Conservation (phyloP, 1,140 invertebrate species). For the Drosophila tropicalis region DNA sequence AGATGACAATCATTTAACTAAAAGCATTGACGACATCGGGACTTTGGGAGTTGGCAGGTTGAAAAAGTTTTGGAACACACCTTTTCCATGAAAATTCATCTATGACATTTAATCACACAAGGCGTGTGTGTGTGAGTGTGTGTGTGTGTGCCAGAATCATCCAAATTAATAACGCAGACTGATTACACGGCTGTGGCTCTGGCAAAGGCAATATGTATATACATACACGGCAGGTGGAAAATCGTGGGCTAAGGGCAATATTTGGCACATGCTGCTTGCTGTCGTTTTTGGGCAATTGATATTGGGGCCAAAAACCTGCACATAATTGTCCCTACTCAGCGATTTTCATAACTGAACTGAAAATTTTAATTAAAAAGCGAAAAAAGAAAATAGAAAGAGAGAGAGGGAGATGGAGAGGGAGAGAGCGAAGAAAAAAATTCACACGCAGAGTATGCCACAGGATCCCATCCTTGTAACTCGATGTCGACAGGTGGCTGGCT, state of each 20-base stretch:
- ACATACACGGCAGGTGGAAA: too few species aligned
- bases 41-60: too few species aligned
- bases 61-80: too few species aligned
- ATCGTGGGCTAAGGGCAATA: background rate
- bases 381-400: background rate
- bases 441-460: background rate
- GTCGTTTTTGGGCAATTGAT: slow-evolving; percentile 4
- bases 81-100: too few species aligned
- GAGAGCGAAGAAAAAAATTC: background rate
- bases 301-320: slow-evolving; percentile 5
- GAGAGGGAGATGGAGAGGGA: too few species aligned
- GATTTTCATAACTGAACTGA: slow-evolving; percentile 12
- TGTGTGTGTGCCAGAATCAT: too few species aligned
- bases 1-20: too few species aligned
- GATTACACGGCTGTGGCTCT: background rate
- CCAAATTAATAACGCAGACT: too few species aligned
- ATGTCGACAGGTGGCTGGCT: slow-evolving; percentile 3
- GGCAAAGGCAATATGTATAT: background rate
- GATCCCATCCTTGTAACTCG: background rate
- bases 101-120: too few species aligned
- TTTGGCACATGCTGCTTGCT: slow-evolving; percentile 6
- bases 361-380: slow-evolving; percentile 15
- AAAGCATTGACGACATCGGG: too few species aligned
- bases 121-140: too few species aligned
- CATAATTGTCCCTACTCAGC: slow-evolving; percentile 12